Evolutionary conservation across 2,797 vertebrate genomes (phyloP).

Genomic region (Myotis planiceps): DNA sequence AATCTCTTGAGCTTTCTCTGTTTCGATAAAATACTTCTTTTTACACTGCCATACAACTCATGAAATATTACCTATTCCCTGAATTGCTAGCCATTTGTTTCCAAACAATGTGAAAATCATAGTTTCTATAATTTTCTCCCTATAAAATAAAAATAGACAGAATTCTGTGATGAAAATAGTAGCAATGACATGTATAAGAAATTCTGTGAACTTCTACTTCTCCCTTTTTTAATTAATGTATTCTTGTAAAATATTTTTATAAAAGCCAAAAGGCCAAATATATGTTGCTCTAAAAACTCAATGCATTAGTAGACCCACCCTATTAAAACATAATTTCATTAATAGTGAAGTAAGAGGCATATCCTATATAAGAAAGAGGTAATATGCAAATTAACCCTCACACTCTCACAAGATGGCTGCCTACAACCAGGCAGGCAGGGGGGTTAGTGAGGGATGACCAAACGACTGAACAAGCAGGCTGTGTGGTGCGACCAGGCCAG

Average conservation of each 20-base stretch:
- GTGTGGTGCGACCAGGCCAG: too few species aligned
- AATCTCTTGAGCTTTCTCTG: not conserved
- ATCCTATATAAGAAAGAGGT: not conserved
- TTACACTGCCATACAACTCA: not conserved
- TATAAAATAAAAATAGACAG: not conserved
- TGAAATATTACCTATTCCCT: not conserved
- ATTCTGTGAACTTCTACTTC: not conserved
- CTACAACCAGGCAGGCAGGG: too few species aligned
- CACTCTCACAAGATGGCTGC: too few species aligned
- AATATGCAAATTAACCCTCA: too few species aligned
- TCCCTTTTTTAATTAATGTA: conserved; percentile 11
- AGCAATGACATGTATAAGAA: not conserved
- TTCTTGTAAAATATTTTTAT: not conserved
- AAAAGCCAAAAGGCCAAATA: not conserved
- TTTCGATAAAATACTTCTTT: not conserved
- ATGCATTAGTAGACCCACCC: not conserved
- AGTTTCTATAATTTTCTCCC: not conserved
- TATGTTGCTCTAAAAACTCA: not conserved
- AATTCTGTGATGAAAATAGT: not conserved
- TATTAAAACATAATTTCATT: not conserved
- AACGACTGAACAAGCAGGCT: too few species aligned
- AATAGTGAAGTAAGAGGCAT: not conserved
- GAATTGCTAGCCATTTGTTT: not conserved
- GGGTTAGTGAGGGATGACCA: too few species aligned
- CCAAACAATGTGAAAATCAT: not conserved